Conservation (phyloP, 2,888 invertebrate genomes). For the Aleiodes leptofemur region DNA sequence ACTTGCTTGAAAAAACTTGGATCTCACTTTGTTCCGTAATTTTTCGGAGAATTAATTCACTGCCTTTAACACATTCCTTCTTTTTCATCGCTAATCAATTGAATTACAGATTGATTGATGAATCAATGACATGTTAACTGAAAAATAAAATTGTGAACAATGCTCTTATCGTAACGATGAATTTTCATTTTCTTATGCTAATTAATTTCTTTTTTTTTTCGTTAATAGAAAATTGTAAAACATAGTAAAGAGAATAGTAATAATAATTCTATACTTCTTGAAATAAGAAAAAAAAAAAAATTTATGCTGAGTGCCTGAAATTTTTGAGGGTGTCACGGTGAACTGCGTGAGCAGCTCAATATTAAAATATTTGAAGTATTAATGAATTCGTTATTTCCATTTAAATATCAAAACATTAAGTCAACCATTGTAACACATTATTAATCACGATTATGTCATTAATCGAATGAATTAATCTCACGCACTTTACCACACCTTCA, state of each 20-base stretch:
- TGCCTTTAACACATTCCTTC: too few relatives aligned
- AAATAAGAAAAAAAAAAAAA: conserved; percentile 52
- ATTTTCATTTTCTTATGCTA: not conserved
- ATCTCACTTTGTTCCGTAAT: too few relatives aligned
- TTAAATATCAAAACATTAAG: not conserved
- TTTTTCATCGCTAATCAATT: too few relatives aligned
- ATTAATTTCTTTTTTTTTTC: not conserved
- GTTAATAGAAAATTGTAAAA: not conserved
- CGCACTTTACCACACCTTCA: conserved; percentile 36
- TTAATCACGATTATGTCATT: not conserved
- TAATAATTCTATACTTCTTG: conserved; percentile 65
- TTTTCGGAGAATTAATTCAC: too few relatives aligned
- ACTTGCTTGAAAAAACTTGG: too few relatives aligned
- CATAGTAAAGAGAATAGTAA: conserved; percentile 36
- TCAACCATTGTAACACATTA: not conserved
- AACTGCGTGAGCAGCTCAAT: conserved; percentile 37
- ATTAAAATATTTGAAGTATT: not conserved
- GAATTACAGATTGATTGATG: not conserved
- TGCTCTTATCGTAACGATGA: too few relatives aligned
- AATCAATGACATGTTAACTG: not conserved
- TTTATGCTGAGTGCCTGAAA: conserved; percentile 71
- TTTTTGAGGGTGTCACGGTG: conserved; percentile 58
- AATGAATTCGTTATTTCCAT: not conserved
- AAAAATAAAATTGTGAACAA: too few relatives aligned
- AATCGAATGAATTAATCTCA: conserved; percentile 9